Evolutionary conservation across 2,797 vertebrate genomes (phyloP), one percentile per base, ranked within the genome.

Genomic region (Falco berigora): DNA sequence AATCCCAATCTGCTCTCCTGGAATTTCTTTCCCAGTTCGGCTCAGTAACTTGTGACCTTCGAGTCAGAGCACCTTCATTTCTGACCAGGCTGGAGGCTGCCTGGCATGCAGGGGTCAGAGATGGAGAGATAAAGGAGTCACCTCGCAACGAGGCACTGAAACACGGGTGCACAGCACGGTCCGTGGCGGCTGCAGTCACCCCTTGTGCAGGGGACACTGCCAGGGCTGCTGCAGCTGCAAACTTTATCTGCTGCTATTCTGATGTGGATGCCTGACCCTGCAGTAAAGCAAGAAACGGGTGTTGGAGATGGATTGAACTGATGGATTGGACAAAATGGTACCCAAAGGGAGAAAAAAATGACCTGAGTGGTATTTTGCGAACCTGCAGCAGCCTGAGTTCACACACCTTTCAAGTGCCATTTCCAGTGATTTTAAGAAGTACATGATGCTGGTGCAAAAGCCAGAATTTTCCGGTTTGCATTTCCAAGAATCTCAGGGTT

Each of bases 41-140:
- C 95, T 94, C 72, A 30, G 66, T 92, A 96, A 91, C 93, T 90
- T 89, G 81, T 96, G 96, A 97, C 95, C 96, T 95, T 86, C 18
- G 18, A 90, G 61, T 28, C 88, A 67, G 32, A 85, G 80, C 74
- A 71, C 86, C 87, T 94, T 86, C 71, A 9, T 52, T 94, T 88
- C 87, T 86, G 90, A 14, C 58, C 75, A 23, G 90, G 64, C 81
- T 62, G 82, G 84, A 92, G 84, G 58, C 82, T 40, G 49, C 94
- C 81, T 59, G 90, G 94, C 93, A 77, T 7, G 3, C 16, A 36
- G 75, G 58, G 94, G 68, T 95, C 96, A 96, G 79, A 95, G 96
- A 96, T 95, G 86, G 47, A 5, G 90, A 87, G 95, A 97, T 96
- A 96, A 91, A 72, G 78, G 20, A 86, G 32, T 75, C 72, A 40